Conservation (phyloP, 2,888 invertebrate genomes). For the Coleophora flavipennella region DNA sequence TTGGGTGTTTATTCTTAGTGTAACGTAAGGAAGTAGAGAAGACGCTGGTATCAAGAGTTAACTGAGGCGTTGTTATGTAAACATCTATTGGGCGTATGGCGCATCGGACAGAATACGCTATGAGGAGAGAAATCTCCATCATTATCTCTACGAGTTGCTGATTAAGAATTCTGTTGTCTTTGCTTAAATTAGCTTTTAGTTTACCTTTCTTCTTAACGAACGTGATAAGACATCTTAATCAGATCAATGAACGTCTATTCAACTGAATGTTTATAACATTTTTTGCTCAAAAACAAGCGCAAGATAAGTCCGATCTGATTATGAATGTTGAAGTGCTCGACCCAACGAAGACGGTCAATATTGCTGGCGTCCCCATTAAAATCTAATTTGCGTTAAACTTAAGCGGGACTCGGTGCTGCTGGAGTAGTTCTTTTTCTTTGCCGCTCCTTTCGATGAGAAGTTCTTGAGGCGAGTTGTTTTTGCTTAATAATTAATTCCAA, state of each 20-base stretch:
- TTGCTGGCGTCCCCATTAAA: constrained; percentile 37
- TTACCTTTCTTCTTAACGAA: constrained; percentile 35
- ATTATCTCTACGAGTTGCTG: no score
- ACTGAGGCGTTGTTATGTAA: constrained; percentile 62
- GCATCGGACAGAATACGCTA: constrained; percentile 66
- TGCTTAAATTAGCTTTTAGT: constrained; percentile 18
- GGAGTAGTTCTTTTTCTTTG: constrained; percentile 32
- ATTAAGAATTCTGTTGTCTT: no score
- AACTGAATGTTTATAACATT: constrained; percentile 11
- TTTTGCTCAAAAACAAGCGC: constrained; percentile 17
- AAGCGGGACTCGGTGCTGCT: constrained; percentile 26
- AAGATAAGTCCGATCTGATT: constrained; percentile 23
- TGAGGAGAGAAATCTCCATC: constrained; percentile 55
- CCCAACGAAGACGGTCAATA: constrained; percentile 28
- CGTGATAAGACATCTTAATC: constrained; percentile 18
- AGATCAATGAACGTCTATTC: not conserved
- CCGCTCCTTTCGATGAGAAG: constrained; percentile 12
- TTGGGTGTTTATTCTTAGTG: constrained; percentile 32
- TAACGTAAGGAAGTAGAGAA: constrained; percentile 29
- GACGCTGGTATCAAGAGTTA: constrained; percentile 54
- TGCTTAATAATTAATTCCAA: no score
- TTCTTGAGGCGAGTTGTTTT: no score
- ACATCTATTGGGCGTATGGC: constrained; percentile 65
- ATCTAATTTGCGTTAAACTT: constrained; percentile 42
- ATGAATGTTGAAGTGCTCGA: constrained; percentile 23